Evolutionary conservation across 2,888 invertebrate genomes (phyloP).

Genomic region (Melipona beecheii): DNA sequence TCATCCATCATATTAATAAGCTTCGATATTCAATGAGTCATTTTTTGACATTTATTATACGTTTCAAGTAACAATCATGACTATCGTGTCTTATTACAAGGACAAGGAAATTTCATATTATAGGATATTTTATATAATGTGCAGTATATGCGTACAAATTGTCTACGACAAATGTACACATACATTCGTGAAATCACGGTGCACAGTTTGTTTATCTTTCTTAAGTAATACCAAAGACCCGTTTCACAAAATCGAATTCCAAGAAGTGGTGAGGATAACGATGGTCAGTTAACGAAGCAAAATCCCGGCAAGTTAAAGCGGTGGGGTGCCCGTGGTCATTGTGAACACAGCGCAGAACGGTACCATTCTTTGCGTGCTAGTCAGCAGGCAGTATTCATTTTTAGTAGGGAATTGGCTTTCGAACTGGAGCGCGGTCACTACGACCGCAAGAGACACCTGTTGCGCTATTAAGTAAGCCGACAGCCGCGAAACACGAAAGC

Average conservation of each 20-base stretch:
- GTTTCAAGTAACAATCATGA: too few relatives aligned
- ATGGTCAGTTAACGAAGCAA: background rate
- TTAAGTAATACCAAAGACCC: background rate
- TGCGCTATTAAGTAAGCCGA: slow-evolving; percentile 39
- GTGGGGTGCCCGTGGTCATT: slow-evolving; percentile 43
- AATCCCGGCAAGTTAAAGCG: slow-evolving; percentile 6
- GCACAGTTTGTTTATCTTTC: background rate
- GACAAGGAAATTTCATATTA: too few relatives aligned
- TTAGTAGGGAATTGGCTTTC: slow-evolving; percentile 37
- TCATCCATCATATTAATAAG: too few relatives aligned
- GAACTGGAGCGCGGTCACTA: slow-evolving; percentile 40
- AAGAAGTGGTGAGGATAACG: background rate
- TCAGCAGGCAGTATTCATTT: slow-evolving; percentile 45
- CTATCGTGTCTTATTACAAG: too few relatives aligned
- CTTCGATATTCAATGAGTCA: too few relatives aligned
- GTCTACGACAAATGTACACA: background rate
- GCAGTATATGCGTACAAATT: background rate
- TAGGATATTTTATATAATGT: background rate
- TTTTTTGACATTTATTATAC: too few relatives aligned
- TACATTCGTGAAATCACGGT: background rate
- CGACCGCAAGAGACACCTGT: slow-evolving; percentile 53
- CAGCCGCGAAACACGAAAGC: slow-evolving; percentile 16
- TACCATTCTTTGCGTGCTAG: slow-evolving; percentile 53
- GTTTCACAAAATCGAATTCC: background rate
- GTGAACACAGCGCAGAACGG: slow-evolving; percentile 24